These are phyloP conservation scores for Apotomis turbidana DNA, from an alignment of 2,888 invertebrate species.

Conservation along the genomic window DNA sequence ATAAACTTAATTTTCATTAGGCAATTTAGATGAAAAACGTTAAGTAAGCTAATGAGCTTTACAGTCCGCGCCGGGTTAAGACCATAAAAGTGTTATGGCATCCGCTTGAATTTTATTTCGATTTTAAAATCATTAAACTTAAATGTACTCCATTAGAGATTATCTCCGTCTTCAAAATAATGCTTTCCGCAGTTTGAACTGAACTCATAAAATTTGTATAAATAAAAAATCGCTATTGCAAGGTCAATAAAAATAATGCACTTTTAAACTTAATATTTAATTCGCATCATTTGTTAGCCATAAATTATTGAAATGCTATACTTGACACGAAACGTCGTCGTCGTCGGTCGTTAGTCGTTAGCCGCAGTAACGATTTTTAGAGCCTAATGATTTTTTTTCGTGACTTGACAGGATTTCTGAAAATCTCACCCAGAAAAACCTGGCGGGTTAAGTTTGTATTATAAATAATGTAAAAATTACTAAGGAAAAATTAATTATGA, in stretches of 20 bases:
- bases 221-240: background rate
- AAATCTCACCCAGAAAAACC: too few species aligned
- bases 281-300: background rate
- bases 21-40: background rate
- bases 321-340: too few species aligned
- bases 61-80: background rate
- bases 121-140: conserved; percentile 14
- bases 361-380: too few species aligned
- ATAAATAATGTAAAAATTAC: too few species aligned
- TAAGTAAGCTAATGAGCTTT: background rate
- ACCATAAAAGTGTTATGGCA: conserved; percentile 40
- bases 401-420: too few species aligned
- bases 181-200: background rate
- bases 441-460: too few species aligned
- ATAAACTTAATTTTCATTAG: background rate
- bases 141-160: conserved; percentile 22
- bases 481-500: too few species aligned
- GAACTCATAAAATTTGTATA: conserved; percentile 13
- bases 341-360: too few species aligned
- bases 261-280: background rate
- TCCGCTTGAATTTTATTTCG: conserved; percentile 30
- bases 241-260: conserved; percentile 3
- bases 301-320: too few species aligned
- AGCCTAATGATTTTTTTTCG: too few species aligned
- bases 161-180: conserved; percentile 13